These are phyloP conservation scores for Pollenia angustigena DNA, from an alignment of 2,888 invertebrate species.

Conservation along the genomic window DNA sequence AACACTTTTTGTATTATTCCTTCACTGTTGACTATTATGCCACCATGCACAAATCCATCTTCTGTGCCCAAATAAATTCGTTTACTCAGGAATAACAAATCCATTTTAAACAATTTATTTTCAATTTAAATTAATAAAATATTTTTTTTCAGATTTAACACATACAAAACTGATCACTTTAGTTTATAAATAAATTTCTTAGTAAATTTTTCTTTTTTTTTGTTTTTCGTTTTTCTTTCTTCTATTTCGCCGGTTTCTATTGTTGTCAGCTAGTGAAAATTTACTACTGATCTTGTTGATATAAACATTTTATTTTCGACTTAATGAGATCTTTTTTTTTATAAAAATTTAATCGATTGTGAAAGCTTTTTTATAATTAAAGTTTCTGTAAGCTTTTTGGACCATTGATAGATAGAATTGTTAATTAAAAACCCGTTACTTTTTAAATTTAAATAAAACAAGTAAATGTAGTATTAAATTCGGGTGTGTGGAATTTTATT, in stretches of 20 bases:
- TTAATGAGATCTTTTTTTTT: background rate
- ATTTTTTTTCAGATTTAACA: slow-evolving; percentile 30
- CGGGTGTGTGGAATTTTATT: too few relatives aligned
- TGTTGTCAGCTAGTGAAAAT: slow-evolving; percentile 17
- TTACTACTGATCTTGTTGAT: slow-evolving; percentile 43
- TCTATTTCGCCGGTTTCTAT: slow-evolving; percentile 28
- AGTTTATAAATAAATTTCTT: slow-evolving; percentile 33
- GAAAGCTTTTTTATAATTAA: slow-evolving; percentile 1
- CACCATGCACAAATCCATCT: slow-evolving; percentile 86
- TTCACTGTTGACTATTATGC: slow-evolving; percentile 86
- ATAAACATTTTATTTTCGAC: slow-evolving; percentile 14
- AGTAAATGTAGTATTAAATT: too few relatives aligned
- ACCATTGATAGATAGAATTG: too few relatives aligned
- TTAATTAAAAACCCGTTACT: too few relatives aligned
- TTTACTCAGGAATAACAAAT: slow-evolving; percentile 83
- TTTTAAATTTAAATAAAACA: too few relatives aligned
- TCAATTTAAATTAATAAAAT: slow-evolving; percentile 2
- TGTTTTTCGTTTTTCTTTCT: slow-evolving; percentile 39
- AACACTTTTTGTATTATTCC: slow-evolving; percentile 86
- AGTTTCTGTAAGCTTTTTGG: background rate
- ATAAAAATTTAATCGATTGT: background rate
- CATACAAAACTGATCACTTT: slow-evolving; percentile 24
- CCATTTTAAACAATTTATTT: slow-evolving; percentile 77
- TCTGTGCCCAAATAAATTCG: slow-evolving; percentile 85
- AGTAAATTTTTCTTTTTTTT: background rate